Base-by-base conservation (phyloP, 2,113 vertebrate species). In the Chaenogobius annularis region DNA sequence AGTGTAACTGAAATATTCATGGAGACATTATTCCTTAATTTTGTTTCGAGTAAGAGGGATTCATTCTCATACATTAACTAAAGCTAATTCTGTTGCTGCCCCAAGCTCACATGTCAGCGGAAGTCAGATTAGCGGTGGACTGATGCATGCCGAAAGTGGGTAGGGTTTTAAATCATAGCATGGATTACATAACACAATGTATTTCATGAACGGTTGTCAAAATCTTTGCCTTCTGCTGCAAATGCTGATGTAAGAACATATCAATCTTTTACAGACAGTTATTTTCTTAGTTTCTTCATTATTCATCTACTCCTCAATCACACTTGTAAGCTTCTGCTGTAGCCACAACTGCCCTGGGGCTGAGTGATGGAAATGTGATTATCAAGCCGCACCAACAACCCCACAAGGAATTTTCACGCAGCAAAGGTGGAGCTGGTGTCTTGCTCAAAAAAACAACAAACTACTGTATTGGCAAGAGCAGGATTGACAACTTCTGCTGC, bases 41-140 rank as follows among this genome's bases (percentile, higher is more conserved):
- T 90, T 90, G 88, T 93, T 92, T 86, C 87, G 90, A 93, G 90
- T 92, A 74, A 87, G 80, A 90, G 81, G 88, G 89, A 93, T 93
- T 93, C 91, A 93, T 91, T 78, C 83, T 83, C 84, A 85, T 87
- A 85, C 85, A 93, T 92, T 93, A 93, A 87, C 84, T 77, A 72
- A 73, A 82, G 83, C 74, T 90, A 91, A 93, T 92, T 91, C 81
- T 70, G 82, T 50, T 14, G 72, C 78, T 13, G 77, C 87, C 89
- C 85, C 66, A 20, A 86, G 88, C 77, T 81, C 75, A 63, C 58
- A 71, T 74, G 77, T 80, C 70, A 85, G 75, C 47, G 77, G 78
- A 87, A 90, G 92, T 82, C 79, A 83, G 85, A 91, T 92, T 90
- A 91, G 87, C 72, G 40, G 68, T 19, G 71, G 86, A 86, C 89